Conservation (phyloP, 2,888 invertebrate genomes). For the Tiphia femorata region DNA sequence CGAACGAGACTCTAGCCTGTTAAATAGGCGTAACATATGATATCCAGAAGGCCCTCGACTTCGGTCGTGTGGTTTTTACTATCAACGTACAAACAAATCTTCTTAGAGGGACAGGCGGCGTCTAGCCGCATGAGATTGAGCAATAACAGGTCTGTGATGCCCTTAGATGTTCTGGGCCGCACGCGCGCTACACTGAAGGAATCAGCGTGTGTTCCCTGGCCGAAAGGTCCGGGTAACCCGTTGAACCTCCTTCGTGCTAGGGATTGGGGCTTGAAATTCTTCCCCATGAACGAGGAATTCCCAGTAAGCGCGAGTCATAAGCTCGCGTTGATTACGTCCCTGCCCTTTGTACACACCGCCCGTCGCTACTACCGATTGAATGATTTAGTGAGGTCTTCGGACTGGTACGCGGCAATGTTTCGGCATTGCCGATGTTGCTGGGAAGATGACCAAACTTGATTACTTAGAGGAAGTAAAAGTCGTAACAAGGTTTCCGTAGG, state of each 20-base stretch:
- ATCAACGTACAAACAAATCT: too few species aligned
- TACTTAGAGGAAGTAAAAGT: constrained; percentile 75
- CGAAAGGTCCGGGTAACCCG: too few species aligned
- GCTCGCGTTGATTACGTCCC: constrained; percentile 79
- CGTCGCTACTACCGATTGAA: constrained; percentile 81
- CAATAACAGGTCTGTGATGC: too few species aligned
- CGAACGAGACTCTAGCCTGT: constrained; percentile 75
- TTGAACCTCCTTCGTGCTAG: too few species aligned
- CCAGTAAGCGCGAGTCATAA: constrained; percentile 79
- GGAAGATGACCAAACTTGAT: constrained; percentile 73
- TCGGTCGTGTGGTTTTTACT: too few species aligned
- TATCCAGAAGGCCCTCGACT: too few species aligned
- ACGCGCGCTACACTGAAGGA: too few species aligned
- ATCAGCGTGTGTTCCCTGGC: too few species aligned
- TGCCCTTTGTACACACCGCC: constrained; percentile 80
- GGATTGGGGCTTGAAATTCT: constrained; percentile 77
- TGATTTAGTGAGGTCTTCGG: constrained; percentile 76
- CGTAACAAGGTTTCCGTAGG: constrained; percentile 78
- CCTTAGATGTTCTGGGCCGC: too few species aligned
- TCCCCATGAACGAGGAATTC: constrained; percentile 76
- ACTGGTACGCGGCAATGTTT: constrained; percentile 69
- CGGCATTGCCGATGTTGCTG: too few species aligned
- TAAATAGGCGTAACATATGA: constrained; percentile 70
- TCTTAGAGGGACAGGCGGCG: too few species aligned
- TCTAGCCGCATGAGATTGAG: too few species aligned